A percentile compares a stretch with the other conserved stretches of the same genome.
Evolutionary conservation across 2,888 invertebrate genomes (phyloP).

Genomic region (Chymomyza procnemis): DNA sequence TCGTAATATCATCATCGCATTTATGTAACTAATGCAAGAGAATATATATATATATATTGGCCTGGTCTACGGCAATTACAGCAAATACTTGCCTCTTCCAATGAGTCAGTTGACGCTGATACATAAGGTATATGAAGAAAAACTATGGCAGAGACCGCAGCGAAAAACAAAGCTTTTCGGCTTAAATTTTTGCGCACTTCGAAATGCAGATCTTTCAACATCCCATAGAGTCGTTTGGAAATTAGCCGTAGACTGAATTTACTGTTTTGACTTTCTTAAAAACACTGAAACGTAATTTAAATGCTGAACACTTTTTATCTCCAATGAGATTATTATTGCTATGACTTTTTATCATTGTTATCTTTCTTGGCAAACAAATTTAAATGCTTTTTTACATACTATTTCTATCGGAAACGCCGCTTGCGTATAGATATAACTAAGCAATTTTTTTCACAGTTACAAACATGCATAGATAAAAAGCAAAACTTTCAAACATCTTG

Average conservation of each 20-base stretch:
- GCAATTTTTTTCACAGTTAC: not conserved
- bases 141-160: not conserved
- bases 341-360: constrained; percentile 39
- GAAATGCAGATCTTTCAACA: not conserved
- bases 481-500: not conserved
- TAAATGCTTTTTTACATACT: not conserved
- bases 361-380: constrained; percentile 29
- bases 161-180: not conserved
- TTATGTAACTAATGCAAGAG: constrained; percentile 17
- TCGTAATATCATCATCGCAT: constrained; percentile 37
- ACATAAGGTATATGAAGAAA: not conserved
- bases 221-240: not conserved
- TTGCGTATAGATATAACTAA: not conserved
- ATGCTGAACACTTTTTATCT: constrained; percentile 26
- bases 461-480: not conserved
- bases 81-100: not conserved
- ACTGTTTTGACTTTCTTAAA: not conserved
- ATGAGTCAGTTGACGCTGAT: not conserved
- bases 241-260: not conserved
- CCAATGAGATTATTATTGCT: constrained; percentile 14
- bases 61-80: not conserved
- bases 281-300: not conserved
- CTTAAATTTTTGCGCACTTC: not conserved
- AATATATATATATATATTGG: not conserved
- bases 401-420: not conserved